Conservation (phyloP, 2,888 invertebrate species). For the Falcaria lacertinaria region DNA sequence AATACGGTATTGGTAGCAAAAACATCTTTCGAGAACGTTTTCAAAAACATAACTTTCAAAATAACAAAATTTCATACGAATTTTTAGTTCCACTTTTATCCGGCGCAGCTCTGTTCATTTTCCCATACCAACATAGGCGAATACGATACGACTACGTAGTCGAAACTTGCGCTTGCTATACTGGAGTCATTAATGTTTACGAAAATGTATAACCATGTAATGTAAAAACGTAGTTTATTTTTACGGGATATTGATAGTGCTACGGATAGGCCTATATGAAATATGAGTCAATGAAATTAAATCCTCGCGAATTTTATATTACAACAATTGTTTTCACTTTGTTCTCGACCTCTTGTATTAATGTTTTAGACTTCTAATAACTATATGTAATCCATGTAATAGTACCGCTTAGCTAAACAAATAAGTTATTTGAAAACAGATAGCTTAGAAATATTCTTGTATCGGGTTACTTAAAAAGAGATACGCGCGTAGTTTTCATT, state of each 20-base stretch:
- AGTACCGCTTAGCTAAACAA: conserved; percentile 36
- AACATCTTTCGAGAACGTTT: no score
- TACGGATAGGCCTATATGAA: not conserved
- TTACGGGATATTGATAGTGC: not conserved
- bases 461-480: conserved; percentile 61
- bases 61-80: no score
- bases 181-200: conserved; percentile 8
- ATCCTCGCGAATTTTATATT: not conserved
- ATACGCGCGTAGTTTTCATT: conserved; percentile 43
- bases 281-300: no score
- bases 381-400: conserved; percentile 8
- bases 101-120: no score
- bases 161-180: no score
- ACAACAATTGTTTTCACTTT: not conserved
- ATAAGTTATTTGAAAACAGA: conserved; percentile 16
- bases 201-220: conserved; percentile 2
- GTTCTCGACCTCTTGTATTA: conserved; percentile 9
- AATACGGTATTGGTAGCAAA: no score
- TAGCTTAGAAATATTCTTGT: conserved; percentile 30
- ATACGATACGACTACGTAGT: no score
- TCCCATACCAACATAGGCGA: no score
- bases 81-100: no score
- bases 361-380: conserved; percentile 27
- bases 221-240: not conserved
- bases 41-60: no score